Conservation (phyloP, 2,113 vertebrate genomes). For the Thalassoma bifasciatum region DNA sequence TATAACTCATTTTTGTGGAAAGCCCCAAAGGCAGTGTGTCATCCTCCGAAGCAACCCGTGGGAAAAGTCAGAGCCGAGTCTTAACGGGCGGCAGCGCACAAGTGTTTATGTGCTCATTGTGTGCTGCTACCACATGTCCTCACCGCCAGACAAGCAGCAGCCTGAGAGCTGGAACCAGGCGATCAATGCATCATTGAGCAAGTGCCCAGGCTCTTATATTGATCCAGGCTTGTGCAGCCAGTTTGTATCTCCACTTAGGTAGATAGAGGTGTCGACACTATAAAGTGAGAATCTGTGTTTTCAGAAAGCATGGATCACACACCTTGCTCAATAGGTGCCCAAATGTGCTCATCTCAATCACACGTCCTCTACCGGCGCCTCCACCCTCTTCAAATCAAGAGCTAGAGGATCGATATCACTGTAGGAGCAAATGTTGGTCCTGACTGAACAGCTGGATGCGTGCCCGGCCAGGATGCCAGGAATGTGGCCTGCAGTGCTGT, state of each 20-base stretch:
- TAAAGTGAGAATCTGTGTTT: conserved; percentile 58
- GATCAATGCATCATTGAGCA: conserved; percentile 72
- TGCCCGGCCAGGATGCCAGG: conserved; percentile 63
- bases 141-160: conserved; percentile 40
- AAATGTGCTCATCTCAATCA: conserved; percentile 50
- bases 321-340: conserved; percentile 12
- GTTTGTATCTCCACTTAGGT: conserved; percentile 60
- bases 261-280: conserved; percentile 64
- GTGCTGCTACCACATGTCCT: conserved; percentile 54
- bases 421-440: conserved; percentile 53
- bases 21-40: conserved; percentile 63
- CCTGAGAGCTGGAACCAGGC: conserved; percentile 45
- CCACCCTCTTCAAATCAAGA: conserved; percentile 13
- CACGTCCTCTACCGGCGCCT: conserved; percentile 20
- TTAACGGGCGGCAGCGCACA: conserved; percentile 39
- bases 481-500: conserved; percentile 70
- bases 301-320: conserved; percentile 16
- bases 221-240: conserved; percentile 57
- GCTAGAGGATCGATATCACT: conserved; percentile 54
- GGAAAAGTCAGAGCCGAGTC: conserved; percentile 60
- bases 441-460: conserved; percentile 62
- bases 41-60: conserved; percentile 40
- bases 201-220: conserved; percentile 56
- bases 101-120: conserved; percentile 77
- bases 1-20: conserved; percentile 68